phyloP scores from a whole-genome alignment of 35 echinoderm and acorn worm genomes.

The Diadema setosum region DNA sequence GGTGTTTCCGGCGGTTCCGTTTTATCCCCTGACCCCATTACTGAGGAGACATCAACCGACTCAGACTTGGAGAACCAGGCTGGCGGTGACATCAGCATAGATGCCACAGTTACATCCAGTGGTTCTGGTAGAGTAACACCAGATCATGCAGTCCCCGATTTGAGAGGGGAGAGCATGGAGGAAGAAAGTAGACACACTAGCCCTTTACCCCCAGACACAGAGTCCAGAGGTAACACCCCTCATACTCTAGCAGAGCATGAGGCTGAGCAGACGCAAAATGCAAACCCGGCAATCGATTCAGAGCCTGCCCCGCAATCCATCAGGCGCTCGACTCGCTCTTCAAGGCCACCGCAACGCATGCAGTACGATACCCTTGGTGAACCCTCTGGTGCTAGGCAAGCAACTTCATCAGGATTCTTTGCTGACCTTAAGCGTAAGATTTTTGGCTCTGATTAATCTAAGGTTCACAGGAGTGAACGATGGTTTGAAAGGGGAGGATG shows the following conservation, averaged over 20 bases:
- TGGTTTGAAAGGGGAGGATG: no score
- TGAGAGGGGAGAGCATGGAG: not conserved
- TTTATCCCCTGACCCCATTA: not conserved
- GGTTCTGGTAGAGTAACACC: not conserved
- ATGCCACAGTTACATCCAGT: no score
- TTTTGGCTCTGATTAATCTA: not conserved
- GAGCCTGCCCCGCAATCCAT: not conserved
- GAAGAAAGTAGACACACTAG: not conserved
- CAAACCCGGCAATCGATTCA: not conserved
- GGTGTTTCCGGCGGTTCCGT: not conserved
- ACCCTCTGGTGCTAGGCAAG: not conserved
- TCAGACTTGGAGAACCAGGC: not conserved
- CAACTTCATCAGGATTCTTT: not conserved
- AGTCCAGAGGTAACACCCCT: not conserved
- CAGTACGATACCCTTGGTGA: not conserved
- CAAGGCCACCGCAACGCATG: not conserved
- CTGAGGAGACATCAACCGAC: not conserved
- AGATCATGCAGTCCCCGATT: not conserved
- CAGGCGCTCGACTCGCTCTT: constrained; percentile 1
- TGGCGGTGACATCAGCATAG: not conserved
- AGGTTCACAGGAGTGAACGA: no score
- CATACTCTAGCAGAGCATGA: not conserved
- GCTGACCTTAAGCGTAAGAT: not conserved
- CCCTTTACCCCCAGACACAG: not conserved
- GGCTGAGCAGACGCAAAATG: not conserved